These are phyloP conservation scores for Proteles cristata DNA, from an alignment of 2,113 vertebrate species.

Conservation along the genomic window DNA sequence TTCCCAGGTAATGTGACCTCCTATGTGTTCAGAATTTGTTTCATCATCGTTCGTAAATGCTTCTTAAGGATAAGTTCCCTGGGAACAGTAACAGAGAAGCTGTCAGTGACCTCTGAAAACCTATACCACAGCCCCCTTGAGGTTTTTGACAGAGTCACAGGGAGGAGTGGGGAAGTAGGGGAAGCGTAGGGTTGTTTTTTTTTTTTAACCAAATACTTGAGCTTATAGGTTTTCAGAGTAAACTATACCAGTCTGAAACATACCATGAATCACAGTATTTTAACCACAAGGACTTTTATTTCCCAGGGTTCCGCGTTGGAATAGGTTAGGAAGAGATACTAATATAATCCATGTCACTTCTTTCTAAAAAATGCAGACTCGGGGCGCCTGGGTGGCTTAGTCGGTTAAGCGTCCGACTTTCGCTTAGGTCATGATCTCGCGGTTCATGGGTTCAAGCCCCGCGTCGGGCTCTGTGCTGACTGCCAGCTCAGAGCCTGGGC, in stretches of 20 bases:
- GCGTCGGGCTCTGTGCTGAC: too few species aligned
- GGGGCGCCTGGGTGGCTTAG: too few species aligned
- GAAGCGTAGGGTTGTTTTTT: neutral
- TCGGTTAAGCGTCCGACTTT: too few species aligned
- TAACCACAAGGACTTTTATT: neutral
- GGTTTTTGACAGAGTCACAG: accelerated
- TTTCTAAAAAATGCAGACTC: neutral
- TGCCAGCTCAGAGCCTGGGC: too few species aligned
- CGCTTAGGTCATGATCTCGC: too few species aligned
- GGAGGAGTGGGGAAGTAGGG: neutral
- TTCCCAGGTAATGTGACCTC: neutral
- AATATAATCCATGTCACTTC: neutral
- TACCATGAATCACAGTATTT: neutral
- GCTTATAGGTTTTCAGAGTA: neutral
- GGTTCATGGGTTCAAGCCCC: too few species aligned
- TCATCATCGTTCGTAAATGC: neutral
- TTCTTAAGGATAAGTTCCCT: neutral
- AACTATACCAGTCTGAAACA: neutral
- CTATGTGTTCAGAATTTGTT: neutral
- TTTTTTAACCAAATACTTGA: neutral
- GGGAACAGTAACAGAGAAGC: neutral
- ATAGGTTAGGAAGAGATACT: neutral
- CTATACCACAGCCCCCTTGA: neutral
- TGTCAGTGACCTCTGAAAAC: neutral
- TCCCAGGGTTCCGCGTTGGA: neutral